Base-by-base conservation (phyloP, 2,888 invertebrate genomes). In the Oxycera nigricornis region DNA sequence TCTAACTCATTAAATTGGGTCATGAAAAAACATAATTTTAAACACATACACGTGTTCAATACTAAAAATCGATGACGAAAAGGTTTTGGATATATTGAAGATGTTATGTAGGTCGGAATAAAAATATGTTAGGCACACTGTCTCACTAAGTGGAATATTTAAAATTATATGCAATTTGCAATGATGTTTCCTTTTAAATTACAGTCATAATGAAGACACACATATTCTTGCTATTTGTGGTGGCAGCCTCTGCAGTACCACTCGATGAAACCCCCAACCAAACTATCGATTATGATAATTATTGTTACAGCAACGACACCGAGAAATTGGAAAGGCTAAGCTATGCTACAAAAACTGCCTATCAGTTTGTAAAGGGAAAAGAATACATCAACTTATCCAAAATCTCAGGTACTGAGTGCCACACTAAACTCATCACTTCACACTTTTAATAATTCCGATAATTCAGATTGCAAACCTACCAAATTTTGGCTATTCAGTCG, bases 321-420 rank as follows among this genome's bases (percentile, higher is more conserved):
- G 82, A 82, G 20, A 81, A 82, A 1, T 73, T 74, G 31, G 85
- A 86, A 78, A 83, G 82, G 1, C 80, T 81, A 20, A 87, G 90
- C 72, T 92, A 92, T 81, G 91, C 88, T 11, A 89, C 91, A 3
- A 94, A 92, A 86, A 94, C 94, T 0, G 90, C 93, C 0, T 95
- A 94, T 81, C 89, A 91, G 79, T 90, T 92, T 79, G 89, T 90
- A n/a, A 90, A 88, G 76, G 73, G 73, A 2, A 26, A 7, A 6
- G 73, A 73, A 9, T 62, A 62, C 50, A 17, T n/a, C 1, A 20
- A 41, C 1, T 22, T 39, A n/a, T 11, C 35, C 24, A 22, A 2
- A 9, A 30, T 73, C 20, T 31, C 61, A 62, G 14, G 73, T 73
- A 46, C 7, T 14, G 14, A n/a, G n/a, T n/a, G n/a, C n/a, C n/a